These are phyloP conservation scores for Thereva unica DNA, from an alignment of 2,888 invertebrate species.

Conservation along the genomic window DNA sequence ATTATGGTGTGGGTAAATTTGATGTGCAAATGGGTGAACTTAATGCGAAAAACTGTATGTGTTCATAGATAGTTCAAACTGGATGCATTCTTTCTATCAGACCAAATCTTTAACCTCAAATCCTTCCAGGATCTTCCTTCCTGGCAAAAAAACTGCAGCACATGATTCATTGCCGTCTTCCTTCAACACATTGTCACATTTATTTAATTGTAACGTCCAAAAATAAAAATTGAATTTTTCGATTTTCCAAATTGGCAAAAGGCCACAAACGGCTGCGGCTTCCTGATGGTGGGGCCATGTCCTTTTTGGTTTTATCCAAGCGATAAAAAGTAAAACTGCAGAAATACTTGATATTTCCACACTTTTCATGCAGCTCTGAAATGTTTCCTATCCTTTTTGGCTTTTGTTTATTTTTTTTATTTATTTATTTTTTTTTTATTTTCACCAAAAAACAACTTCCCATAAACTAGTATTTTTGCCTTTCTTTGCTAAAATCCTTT, in stretches of 20 bases:
- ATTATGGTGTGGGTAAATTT: too few species aligned
- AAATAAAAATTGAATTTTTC: constrained; percentile 25
- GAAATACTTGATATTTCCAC: not conserved
- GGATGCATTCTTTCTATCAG: too few species aligned
- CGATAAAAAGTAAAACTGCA: not conserved
- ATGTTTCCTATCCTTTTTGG: too few species aligned
- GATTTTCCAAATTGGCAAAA: constrained; percentile 36
- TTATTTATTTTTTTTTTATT: not conserved
- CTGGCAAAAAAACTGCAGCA: too few species aligned
- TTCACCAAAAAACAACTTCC: not conserved
- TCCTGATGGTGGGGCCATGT: constrained; percentile 32
- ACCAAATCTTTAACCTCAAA: too few species aligned
- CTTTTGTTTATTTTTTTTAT: not conserved
- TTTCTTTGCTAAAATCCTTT: not conserved
- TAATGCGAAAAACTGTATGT: too few species aligned
- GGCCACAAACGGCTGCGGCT: constrained; percentile 29
- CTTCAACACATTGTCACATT: constrained; percentile 22
- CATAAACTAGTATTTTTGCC: not conserved
- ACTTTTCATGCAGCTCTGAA: too few species aligned
- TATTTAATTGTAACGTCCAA: constrained; percentile 33
- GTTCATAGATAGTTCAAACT: too few species aligned
- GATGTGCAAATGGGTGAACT: too few species aligned
- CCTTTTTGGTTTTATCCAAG: constrained; percentile 6
- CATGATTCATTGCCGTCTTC: not conserved
- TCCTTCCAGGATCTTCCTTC: too few species aligned